Evolutionary conservation across 2,113 vertebrate genomes (phyloP), one percentile per base, ranked within the genome.

Genomic region (Eulemur rufifrons): DNA sequence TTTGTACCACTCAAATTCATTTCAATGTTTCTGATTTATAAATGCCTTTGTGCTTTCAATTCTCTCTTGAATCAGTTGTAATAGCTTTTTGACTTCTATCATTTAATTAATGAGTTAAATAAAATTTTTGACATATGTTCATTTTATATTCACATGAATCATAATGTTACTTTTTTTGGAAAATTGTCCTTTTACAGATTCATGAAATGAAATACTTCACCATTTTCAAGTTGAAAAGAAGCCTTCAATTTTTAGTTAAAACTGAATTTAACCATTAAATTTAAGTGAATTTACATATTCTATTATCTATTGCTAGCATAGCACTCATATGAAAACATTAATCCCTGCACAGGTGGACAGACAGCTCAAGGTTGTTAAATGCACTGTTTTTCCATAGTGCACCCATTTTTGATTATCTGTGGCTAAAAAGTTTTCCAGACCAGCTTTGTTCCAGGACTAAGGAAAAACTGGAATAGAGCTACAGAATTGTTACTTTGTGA

Each of bases 91-190:
- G 11, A 91, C 45, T 76, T 94, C 45, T 39, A 2, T 45, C 29
- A 85, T 52, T 92, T 94, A 95, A 90, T 92, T 94, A 76, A 87
- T 84, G 18, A 96, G 64, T 81, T 90, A 94, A 90, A 84, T 86
- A 90, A 88, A 96, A 94, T 81, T 32, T 95, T 89, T 97, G 86
- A 91, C 50, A 71, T 27, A 34, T 96, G 54, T 89, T 96, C 83
- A 92, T 83, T 96, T 95, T 78, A 80, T 68, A 96, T 93, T 97
- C 77, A 73, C 69, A 71, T 77, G 85, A 94, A 12, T 86, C 92
- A 86, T 39, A 52, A 85, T 88, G 86, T 64, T 90, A 84, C 42
- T 94, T 95, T 61, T 17, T 69, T 8, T 15, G 11, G 20, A 61
- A 89, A 87, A 85, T 82, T 85, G 85, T 34, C 39, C 59, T 92